Percentiles rank a stretch among this genome's conserved stretches.
Evolutionary conservation across 1,140 invertebrate species (phyloP).

Genomic region (Drosophila ohnishii): DNA sequence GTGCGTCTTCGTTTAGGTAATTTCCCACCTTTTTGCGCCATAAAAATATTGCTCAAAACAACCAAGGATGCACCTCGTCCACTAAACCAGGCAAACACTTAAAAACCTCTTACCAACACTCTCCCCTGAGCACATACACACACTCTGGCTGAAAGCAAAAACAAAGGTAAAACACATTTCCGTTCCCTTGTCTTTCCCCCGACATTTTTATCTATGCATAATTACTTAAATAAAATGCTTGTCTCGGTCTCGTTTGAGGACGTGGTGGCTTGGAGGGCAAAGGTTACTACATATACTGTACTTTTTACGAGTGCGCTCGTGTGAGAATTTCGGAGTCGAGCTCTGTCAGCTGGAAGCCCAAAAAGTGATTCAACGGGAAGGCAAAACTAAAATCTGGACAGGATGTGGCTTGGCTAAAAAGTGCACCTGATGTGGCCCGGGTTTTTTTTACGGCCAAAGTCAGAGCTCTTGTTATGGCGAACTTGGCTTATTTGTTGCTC

Average conservation of each 20-base stretch:
- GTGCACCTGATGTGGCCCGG: conserved; percentile 19
- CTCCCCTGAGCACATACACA: conserved; percentile 12
- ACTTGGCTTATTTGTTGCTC: conserved; percentile 59
- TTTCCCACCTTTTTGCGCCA: background rate
- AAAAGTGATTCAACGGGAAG: conserved; percentile 23
- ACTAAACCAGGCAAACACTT: conserved; percentile 32
- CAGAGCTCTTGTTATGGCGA: conserved; percentile 54
- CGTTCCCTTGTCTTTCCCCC: conserved; percentile 8
- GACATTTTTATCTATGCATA: conserved; percentile 56
- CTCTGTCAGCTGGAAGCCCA: conserved; percentile 24
- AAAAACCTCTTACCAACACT: conserved; percentile 33
- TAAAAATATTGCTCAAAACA: conserved; percentile 8
- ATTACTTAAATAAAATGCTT: conserved; percentile 69
- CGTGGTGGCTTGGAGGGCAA: conserved; percentile 19
- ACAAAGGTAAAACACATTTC: conserved; percentile 35
- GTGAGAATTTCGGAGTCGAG: conserved; percentile 17
- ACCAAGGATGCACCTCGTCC: conserved; percentile 10
- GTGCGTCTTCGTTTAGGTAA: background rate
- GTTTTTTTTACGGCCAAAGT: conserved; percentile 14
- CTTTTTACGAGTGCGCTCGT: conserved; percentile 5
- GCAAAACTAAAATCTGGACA: conserved; percentile 32
- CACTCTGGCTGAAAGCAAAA: conserved; percentile 14
- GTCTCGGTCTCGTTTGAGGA: conserved; percentile 25
- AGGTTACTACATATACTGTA: conserved; percentile 15
- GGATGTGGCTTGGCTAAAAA: conserved; percentile 34